Evolutionary conservation across 2,797 vertebrate genomes (phyloP).

Genomic region (Gymnoscopelus braueri): DNA sequence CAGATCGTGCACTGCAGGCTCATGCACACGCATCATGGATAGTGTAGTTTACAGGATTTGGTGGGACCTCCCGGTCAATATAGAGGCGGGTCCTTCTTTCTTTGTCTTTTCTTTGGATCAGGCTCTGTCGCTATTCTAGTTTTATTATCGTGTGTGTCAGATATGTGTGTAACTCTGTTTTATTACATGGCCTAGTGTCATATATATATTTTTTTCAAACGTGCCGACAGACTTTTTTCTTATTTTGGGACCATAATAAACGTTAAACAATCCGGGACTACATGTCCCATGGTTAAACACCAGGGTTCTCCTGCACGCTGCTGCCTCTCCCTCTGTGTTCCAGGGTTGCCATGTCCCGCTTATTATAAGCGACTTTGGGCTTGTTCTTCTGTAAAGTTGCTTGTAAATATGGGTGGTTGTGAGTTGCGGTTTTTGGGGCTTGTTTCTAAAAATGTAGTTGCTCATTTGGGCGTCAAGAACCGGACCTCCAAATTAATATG

Average conservation of each 20-base stretch:
- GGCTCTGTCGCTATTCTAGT: conserved; percentile 13
- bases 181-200: neutral
- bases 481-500: no score
- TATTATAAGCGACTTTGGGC: no score
- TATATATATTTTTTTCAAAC: neutral
- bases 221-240: neutral
- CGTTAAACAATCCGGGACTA: conserved; percentile 65
- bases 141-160: neutral
- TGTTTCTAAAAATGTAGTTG: no score
- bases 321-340: conserved; percentile 71
- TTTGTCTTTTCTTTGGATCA: conserved; percentile 40
- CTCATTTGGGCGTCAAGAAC: no score
- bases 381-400: no score
- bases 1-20: no score
- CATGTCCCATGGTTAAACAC: conserved; percentile 76
- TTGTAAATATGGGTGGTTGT: no score
- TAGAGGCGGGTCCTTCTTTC: conserved; percentile 23
- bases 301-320: conserved; percentile 35
- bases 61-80: conserved; percentile 24
- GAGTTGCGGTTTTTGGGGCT: no score
- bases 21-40: conserved; percentile 56
- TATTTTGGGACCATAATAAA: conserved; percentile 23
- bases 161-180: neutral
- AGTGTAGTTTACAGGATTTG: conserved; percentile 54
- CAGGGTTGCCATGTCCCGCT: neutral